Conservation (phyloP, 2,797 vertebrate genomes). For the Neostethus bicornis region DNA sequence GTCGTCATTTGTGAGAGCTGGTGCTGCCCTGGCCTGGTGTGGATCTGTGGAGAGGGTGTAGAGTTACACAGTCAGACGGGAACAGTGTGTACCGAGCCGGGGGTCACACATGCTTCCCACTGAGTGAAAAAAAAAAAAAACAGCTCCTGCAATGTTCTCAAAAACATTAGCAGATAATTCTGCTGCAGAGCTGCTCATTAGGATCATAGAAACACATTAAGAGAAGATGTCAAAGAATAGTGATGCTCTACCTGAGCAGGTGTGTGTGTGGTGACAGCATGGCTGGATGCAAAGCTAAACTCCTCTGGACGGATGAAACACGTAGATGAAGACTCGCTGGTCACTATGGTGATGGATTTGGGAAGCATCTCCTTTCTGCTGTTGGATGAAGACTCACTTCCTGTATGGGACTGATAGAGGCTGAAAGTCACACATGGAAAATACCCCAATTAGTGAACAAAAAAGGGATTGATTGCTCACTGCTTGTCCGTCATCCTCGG, state of each 20-base stretch:
- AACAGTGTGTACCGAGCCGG: slow-evolving; percentile 44
- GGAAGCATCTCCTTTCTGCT: slow-evolving; percentile 92
- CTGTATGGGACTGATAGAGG: slow-evolving; percentile 87
- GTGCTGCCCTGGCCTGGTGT: slow-evolving; percentile 76
- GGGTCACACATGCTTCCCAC: slow-evolving; percentile 10
- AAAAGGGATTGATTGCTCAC: slow-evolving; percentile 68
- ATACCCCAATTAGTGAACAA: not conserved
- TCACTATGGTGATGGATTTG: slow-evolving; percentile 85
- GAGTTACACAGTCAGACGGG: slow-evolving; percentile 49
- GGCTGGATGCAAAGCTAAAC: slow-evolving; percentile 77
- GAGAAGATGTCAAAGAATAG: not conserved
- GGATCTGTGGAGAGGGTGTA: slow-evolving; percentile 72
- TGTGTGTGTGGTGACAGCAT: slow-evolving; percentile 76
- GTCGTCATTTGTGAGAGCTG: slow-evolving; percentile 76
- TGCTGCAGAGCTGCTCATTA: not conserved
- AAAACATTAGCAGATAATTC: not conserved
- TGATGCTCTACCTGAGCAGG: slow-evolving; percentile 76
- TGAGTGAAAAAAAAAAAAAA: not conserved
- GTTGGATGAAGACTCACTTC: slow-evolving; percentile 92
- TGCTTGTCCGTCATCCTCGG: slow-evolving; percentile 83
- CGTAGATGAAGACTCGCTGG: slow-evolving; percentile 87
- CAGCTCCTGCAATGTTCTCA: not conserved
- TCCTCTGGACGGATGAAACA: slow-evolving; percentile 84
- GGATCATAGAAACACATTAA: not conserved
- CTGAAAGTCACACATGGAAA: slow-evolving; percentile 58